Evolutionary conservation across 2,888 invertebrate species (phyloP), one percentile per base, ranked within the genome.

Genomic region (Drosophila ustulata): DNA sequence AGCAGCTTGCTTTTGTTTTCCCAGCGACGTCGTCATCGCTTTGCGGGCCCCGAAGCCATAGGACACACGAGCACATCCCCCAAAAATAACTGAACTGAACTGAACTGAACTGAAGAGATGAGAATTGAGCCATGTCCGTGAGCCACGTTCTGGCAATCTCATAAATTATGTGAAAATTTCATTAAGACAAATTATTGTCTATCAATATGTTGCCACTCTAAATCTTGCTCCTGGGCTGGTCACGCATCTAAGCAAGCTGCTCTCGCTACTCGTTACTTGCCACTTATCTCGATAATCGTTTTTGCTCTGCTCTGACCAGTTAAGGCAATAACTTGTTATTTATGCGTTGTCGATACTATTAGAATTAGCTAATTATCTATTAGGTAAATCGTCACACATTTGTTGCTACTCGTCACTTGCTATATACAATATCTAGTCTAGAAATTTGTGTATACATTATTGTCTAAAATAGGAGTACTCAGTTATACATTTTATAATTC

Each of bases 121-220:
- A 18, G 41, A 41, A 32, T 32, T 30, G 56, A 46, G 56, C 34
- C 23, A 45, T 70, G 78, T 75, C 49, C 72, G 18, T 18, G 30
- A 6, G 53, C 66, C 91, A 91, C 90, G 91, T 91, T 84, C 76
- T 65, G 72, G 78, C 86, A 89, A 91, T 91, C 88, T 89, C 91
- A 92, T 92, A 92, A 92, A 92, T 92, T 90, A 91, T 81, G 80
- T 51, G 73, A 81, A 89, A 91, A 89, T 92, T 92, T 92, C 92
- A 92, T 92, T 92, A 92, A 91, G 91, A 92, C 91, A 91, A 92
- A 92, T 92, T 92, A 92, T 92, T 92, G 91, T 92, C 92, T 91
- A 90, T 92, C 92, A 92, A 92, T 92, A 92, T 92, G 92, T 92
- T 91, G 90, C 92, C 91, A 76, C 37, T 45, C 37, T 55, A 59